Percentiles rank a stretch among this genome's conserved stretches.
Conservation (phyloP, 2,888 invertebrate genomes). For the Apodemia mormo region DNA sequence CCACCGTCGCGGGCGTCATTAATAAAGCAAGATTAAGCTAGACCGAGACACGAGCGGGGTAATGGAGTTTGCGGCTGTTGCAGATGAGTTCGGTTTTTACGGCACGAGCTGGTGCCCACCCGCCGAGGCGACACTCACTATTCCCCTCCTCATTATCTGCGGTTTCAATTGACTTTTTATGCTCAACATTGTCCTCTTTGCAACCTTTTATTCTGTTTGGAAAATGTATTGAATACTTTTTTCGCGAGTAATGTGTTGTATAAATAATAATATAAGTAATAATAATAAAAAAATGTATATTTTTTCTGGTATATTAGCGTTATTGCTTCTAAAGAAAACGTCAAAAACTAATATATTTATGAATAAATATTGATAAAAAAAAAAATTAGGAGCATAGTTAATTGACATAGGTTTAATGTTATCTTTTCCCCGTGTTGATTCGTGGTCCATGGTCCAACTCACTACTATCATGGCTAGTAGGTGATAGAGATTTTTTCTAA, state of each 20-base stretch:
- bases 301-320: too few relatives aligned
- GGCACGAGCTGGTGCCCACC: slow-evolving; percentile 77
- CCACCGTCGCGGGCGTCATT: slow-evolving; percentile 62
- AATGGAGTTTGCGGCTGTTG: slow-evolving; percentile 65
- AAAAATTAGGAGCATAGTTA: too few relatives aligned
- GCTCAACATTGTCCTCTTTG: slow-evolving; percentile 48
- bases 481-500: too few relatives aligned
- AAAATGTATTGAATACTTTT: slow-evolving; percentile 57
- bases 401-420: too few relatives aligned
- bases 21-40: slow-evolving; percentile 74
- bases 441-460: too few relatives aligned
- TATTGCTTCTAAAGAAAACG: too few relatives aligned
- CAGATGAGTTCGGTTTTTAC: slow-evolving; percentile 78
- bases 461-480: too few relatives aligned
- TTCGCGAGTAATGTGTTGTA: slow-evolving; percentile 43
- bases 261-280: too few relatives aligned
- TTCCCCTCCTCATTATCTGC: slow-evolving; percentile 72
- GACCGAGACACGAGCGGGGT: slow-evolving; percentile 51
- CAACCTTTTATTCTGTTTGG: slow-evolving; percentile 50
- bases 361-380: too few relatives aligned
- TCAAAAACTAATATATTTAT: too few relatives aligned
- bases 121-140: slow-evolving; percentile 67
- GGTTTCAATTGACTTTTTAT: slow-evolving; percentile 81
- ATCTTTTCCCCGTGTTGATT: too few relatives aligned
- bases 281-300: too few relatives aligned